Conservation (phyloP, 92 coral and sea anemone genomes). For the Micromussa lordhowensis region DNA sequence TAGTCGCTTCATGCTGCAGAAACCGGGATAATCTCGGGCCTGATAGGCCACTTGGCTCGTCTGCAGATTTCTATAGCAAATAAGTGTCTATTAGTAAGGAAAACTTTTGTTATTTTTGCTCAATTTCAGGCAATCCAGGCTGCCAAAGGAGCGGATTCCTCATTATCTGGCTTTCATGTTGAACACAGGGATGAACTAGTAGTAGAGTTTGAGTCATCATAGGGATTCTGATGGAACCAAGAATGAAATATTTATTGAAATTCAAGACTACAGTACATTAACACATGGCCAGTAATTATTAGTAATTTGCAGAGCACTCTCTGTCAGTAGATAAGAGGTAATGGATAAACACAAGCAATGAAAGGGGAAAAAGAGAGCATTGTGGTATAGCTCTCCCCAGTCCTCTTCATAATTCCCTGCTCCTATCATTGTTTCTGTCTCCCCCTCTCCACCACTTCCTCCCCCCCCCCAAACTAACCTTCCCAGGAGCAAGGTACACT, state of each 20-base stretch:
- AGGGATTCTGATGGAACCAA: conserved; percentile 22
- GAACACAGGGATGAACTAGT: conserved; percentile 89
- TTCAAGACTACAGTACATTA: background rate
- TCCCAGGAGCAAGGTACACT: background rate
- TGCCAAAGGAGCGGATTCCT: conserved; percentile 83
- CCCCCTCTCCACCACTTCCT: background rate
- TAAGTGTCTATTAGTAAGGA: background rate
- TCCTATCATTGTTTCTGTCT: too few relatives aligned
- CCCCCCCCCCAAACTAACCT: background rate
- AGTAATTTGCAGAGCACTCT: conserved; percentile 1
- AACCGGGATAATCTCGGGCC: too few relatives aligned
- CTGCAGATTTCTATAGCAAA: too few relatives aligned
- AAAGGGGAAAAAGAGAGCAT: background rate
- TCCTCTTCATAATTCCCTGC: background rate
- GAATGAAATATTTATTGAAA: conserved; percentile 51
- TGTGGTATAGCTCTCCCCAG: background rate
- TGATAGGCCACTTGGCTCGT: too few relatives aligned
- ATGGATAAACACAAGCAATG: background rate
- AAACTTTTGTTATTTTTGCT: background rate
- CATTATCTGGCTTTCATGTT: conserved; percentile 88
- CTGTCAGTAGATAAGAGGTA: background rate
- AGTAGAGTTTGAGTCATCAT: conserved; percentile 95
- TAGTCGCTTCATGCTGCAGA: too few relatives aligned
- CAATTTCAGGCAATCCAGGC: conserved; percentile 76
- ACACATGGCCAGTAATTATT: background rate